Evolutionary conservation across 2,113 vertebrate genomes (phyloP).

Genomic region (Oostethus manadensis): DNA sequence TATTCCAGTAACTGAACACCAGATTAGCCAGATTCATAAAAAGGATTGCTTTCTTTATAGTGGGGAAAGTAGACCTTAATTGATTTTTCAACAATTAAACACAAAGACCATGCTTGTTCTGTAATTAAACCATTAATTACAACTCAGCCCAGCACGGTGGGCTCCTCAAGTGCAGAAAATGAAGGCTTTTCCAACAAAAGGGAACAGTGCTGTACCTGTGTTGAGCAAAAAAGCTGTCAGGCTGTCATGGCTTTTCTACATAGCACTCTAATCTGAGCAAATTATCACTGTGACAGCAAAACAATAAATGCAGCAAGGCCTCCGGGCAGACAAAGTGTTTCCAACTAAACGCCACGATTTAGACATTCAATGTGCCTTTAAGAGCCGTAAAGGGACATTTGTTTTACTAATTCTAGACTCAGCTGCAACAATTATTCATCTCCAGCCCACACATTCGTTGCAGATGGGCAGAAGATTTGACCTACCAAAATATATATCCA

Average conservation of each 20-base stretch:
- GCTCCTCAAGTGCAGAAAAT: constrained; percentile 11
- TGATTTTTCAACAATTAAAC: constrained; percentile 55
- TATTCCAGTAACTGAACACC: constrained; percentile 36
- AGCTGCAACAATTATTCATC: constrained; percentile 1
- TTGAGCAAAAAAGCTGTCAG: constrained; percentile 32
- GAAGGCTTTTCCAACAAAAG: not conserved
- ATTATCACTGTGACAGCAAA: constrained; percentile 60
- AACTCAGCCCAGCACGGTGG: constrained; percentile 25
- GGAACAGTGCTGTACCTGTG: constrained; percentile 14
- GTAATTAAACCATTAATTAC: constrained; percentile 60
- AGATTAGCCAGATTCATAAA: constrained; percentile 33
- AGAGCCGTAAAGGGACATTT: constrained; percentile 9
- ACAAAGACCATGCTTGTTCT: constrained; percentile 22
- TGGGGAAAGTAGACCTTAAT: constrained; percentile 24
- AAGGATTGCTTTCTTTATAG: constrained; percentile 23
- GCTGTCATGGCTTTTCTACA: constrained; percentile 36
- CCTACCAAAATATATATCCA: too few species aligned
- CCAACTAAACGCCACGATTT: constrained; percentile 7
- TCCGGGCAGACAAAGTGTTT: constrained; percentile 30
- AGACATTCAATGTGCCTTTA: constrained; percentile 11
- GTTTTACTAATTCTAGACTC: constrained; percentile 7
- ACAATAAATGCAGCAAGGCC: constrained; percentile 62
- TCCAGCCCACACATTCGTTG: constrained; percentile 18
- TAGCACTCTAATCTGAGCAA: constrained; percentile 55
- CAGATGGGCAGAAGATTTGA: constrained; percentile 11